Percentiles rank a stretch among this genome's conserved stretches.
phyloP scores from a whole-genome alignment of 2,113 vertebrate species.

The Galbula dea region DNA sequence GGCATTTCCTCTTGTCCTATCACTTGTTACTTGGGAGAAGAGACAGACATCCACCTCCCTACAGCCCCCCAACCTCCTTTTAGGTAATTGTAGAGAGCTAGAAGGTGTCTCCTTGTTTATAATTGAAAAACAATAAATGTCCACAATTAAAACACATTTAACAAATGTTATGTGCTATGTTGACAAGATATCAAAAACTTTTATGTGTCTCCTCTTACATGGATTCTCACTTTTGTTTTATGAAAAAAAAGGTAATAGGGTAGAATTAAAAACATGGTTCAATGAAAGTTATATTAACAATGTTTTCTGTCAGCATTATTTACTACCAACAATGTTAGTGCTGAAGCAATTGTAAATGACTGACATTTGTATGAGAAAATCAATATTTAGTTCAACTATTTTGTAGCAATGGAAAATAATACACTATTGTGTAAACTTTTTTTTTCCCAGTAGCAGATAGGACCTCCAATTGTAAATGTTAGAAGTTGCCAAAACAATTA shows the following conservation, averaged over 20 bases:
- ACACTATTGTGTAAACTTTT: background rate
- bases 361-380: background rate
- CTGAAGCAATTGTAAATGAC: background rate
- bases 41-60: no score
- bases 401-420: background rate
- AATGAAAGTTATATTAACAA: background rate
- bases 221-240: background rate
- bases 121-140: background rate
- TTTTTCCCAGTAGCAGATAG: background rate
- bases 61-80: no score
- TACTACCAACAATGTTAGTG: background rate
- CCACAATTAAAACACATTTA: background rate
- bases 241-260: background rate
- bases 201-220: background rate
- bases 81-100: background rate
- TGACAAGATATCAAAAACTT: background rate
- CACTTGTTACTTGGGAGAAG: no score
- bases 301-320: background rate
- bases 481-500: background rate
- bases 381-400: background rate
- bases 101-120: background rate
- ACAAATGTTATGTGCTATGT: background rate
- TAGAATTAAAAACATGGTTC: background rate
- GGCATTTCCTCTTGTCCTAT: no score
- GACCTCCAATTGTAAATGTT: background rate